Conservation (phyloP, 2,797 vertebrate species). For the Antrozous pallidus region DNA sequence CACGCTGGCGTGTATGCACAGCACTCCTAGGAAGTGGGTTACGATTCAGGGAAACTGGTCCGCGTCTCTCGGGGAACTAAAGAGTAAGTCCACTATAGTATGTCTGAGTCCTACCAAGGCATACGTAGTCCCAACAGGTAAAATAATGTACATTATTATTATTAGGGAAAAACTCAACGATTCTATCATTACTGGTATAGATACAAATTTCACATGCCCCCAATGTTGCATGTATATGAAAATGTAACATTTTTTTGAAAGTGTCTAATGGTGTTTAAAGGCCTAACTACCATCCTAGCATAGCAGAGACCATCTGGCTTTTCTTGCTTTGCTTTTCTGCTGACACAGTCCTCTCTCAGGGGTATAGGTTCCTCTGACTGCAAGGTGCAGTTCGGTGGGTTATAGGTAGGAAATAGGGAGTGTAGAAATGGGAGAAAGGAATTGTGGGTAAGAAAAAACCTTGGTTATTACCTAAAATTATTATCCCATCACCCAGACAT, state of each 20-base stretch:
- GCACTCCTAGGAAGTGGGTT: neutral
- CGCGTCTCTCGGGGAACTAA: neutral
- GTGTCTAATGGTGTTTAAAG: neutral
- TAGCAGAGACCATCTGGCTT: neutral
- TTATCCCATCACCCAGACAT: neutral
- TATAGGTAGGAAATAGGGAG: neutral
- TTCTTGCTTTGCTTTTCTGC: neutral
- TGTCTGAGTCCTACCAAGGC: neutral
- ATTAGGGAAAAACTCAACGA: neutral
- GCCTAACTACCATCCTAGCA: neutral
- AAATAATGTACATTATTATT: neutral
- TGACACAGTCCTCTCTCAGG: neutral
- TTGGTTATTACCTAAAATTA: neutral
- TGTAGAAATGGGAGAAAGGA: neutral
- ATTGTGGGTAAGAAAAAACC: neutral
- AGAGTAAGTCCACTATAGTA: neutral
- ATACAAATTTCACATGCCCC: neutral
- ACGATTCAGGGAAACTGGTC: neutral
- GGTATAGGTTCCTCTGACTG: neutral
- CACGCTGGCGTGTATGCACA: neutral
- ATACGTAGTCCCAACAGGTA: neutral
- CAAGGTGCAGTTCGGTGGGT: neutral
- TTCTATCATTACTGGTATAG: neutral
- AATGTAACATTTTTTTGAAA: neutral
- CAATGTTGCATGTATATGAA: neutral